A percentile compares a stretch with the other conserved stretches of the same genome.
phyloP scores from a whole-genome alignment of 1,140 invertebrate species.

The Ceratina japonica region DNA sequence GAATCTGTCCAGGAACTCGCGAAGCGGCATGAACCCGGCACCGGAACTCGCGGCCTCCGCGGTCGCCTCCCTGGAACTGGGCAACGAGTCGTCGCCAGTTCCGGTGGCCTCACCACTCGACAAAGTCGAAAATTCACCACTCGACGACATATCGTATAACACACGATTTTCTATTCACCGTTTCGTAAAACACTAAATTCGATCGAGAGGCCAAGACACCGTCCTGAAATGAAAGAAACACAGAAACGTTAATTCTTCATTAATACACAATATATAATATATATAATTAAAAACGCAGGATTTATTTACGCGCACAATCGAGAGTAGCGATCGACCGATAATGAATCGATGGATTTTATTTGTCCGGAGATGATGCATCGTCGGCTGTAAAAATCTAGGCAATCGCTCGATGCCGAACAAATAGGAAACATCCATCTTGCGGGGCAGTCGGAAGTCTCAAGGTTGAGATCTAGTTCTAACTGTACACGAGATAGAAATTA shows the following conservation, averaged over 20 bases:
- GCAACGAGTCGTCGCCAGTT: slow-evolving; percentile 73
- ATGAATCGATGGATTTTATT: too few relatives aligned
- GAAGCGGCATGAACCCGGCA: slow-evolving; percentile 70
- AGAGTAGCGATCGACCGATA: too few relatives aligned
- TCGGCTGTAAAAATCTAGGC: too few relatives aligned
- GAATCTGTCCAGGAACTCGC: slow-evolving; percentile 75
- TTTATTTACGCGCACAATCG: too few relatives aligned
- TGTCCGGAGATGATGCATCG: too few relatives aligned
- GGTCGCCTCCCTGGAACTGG: slow-evolving; percentile 73
- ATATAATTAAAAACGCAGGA: too few relatives aligned
- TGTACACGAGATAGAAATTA: neutral
- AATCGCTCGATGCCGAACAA: neutral
- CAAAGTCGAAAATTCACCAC: slow-evolving; percentile 74
- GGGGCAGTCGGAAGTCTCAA: neutral
- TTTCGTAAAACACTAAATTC: slow-evolving; percentile 16
- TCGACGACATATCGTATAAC: slow-evolving; percentile 69
- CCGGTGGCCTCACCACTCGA: slow-evolving; percentile 75
- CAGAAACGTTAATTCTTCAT: too few relatives aligned
- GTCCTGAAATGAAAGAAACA: slow-evolving; percentile 1
- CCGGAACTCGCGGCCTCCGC: slow-evolving; percentile 69
- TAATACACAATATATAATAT: too few relatives aligned
- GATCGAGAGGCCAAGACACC: too few relatives aligned
- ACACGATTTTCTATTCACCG: neutral
- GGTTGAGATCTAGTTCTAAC: neutral
- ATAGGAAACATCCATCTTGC: neutral